Evolutionary conservation across 2,888 invertebrate genomes (phyloP), one percentile per base, ranked within the genome.

Genomic region (Melanostoma scalare): DNA sequence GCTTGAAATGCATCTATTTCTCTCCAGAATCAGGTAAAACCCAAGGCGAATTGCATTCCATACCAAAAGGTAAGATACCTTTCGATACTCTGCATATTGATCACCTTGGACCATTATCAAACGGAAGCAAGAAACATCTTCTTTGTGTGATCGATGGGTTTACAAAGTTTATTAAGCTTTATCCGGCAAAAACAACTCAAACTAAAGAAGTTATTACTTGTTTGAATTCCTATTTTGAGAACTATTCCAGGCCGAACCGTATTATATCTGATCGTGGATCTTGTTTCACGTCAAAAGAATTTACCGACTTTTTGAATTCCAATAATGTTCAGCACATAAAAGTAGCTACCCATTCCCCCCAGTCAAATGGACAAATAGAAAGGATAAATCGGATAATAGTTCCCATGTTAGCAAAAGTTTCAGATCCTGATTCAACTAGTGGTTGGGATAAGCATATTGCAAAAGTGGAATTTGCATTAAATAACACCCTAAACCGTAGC

Each of bases 71-170:
- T 0, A 40, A 50, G 6, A 31, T 31, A 31, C 65, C 52, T 2
- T 65, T 65, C 9, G 40, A 65, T 6, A 65, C 65, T 10, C 8
- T 72, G n/a, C 44, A 53, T 71, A 72, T 91, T 0, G 91, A 92
- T 80, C 91, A 92, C 79, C 68, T 91, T 6, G 90, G 91, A 1
- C 90, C 90, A 3, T 90, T 91, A 74, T 86, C 87, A 6, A 87
- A 77, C 88, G 87, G 42, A 0, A 86, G 87, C 10, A 90, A 90
- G 67, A 82, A 85, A 5, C 85, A 91, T 40, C 63, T 91, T n/a
- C 74, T 91, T 6, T 87, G 87, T 0, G 75, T 88, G 4, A 87
- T 91, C 0, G 90, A 91, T 71, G 89, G 85, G 0, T 90, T 91
- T 56, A 89, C 89, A 0, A 90, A 90, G 73, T 90, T 87, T 72